Base-by-base conservation (phyloP, 2,888 invertebrate genomes). In the Papilio elwesi region DNA sequence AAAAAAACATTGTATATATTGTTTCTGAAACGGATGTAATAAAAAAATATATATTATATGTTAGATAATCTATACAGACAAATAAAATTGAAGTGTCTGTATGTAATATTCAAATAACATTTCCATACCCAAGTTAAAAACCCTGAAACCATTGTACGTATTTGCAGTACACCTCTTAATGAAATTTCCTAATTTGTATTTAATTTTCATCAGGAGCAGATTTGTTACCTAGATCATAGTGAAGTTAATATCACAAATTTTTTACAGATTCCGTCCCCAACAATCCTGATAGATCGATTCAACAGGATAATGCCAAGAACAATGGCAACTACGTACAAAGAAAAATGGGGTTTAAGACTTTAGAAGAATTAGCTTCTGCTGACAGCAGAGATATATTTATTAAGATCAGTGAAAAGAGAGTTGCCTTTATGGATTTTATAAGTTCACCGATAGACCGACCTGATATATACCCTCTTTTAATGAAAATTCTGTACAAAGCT, bases 401-500 rank as follows among this genome's bases (percentile, higher is more conserved):
- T 12, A 85, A 85, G 75, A 75, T 94, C 0, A 84, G 85, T 26
- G 78, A 83, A 65, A 87, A 84, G 70, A 87, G 81, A 77, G 78
- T 80, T 9, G 83, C 82, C 5, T 90, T 94, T 74, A 76, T 83
- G 15, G 81, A 86, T n/a, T 74, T 92, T 13, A 65, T 92, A 55
- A 77, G 87, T 49, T 80, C 82, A 13, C 82, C 83, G 2, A 83
- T 86, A 15, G 81, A 86, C 6, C 83, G 79, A 71, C 78, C 76
- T 4, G 94, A 94, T 78, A 75, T 87, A 36, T 86, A 85, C 75
- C 82, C 89, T 15, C 77, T 94, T 13, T 78, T 93, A 13, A 76
- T 94, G n/a, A 79, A 85, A 81, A 82, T 94, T 70, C 76, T 94
- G 71, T 82, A 87, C 4, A 93, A 91, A 84, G 79, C 90, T 5